Evolutionary conservation across 2,113 vertebrate genomes (phyloP).

Genomic region (Bungarus multicinctus): DNA sequence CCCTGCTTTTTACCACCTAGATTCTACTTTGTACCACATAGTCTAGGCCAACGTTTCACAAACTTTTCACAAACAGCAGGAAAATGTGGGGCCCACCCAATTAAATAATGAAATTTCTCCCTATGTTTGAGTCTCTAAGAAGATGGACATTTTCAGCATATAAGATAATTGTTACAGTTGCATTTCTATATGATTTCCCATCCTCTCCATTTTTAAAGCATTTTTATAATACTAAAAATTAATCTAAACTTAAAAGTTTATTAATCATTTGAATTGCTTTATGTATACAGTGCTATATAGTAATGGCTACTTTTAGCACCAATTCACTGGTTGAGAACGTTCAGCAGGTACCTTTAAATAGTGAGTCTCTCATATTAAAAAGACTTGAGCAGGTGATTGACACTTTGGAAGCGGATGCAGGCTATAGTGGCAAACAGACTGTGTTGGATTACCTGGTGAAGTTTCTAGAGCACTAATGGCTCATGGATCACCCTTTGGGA

Average conservation of each 20-base stretch:
- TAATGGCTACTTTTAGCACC: background rate
- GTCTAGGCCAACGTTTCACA: background rate
- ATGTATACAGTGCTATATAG: background rate
- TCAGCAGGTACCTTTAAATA: background rate
- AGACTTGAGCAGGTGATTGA: background rate
- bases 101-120: background rate
- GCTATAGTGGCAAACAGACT: background rate
- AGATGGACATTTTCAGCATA: background rate
- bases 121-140: background rate
- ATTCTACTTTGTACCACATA: background rate
- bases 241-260: background rate
- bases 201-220: background rate
- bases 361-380: background rate
- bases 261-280: background rate
- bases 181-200: background rate
- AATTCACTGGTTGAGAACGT: background rate
- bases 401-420: background rate
- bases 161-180: background rate
- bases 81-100: background rate
- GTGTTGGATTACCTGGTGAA: background rate
- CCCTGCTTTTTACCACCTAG: background rate
- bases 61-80: background rate
- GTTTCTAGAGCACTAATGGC: background rate
- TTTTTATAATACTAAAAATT: background rate
- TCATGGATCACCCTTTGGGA: background rate